Evolutionary conservation across 2,797 vertebrate species (phyloP).

Genomic region (Cephalopachus bancanus): DNA sequence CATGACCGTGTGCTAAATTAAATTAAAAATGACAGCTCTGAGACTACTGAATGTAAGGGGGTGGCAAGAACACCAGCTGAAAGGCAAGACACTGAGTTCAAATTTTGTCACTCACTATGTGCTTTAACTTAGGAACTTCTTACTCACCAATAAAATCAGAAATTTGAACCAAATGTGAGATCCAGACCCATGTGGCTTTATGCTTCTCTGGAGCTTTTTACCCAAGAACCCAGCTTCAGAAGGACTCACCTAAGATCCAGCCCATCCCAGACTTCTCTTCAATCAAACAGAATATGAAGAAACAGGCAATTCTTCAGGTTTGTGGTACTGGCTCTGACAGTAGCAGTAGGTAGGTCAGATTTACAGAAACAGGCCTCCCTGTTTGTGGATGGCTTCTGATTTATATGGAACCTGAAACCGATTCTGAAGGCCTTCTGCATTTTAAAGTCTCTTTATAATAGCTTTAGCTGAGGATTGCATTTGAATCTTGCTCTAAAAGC

Average conservation of each 20-base stretch:
- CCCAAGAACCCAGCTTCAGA: not conserved
- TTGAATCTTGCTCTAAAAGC: not conserved
- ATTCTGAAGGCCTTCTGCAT: not conserved
- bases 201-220: not conserved
- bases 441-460: not conserved
- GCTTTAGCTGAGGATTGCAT: not conserved
- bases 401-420: not conserved
- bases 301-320: too few relatives aligned
- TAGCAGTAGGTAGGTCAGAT: rapidly evolving
- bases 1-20: not conserved
- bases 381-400: not conserved
- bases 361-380: not conserved
- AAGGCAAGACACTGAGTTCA: rapidly evolving
- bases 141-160: not conserved
- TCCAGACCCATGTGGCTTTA: not conserved
- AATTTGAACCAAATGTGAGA: not conserved
- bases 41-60: too few relatives aligned
- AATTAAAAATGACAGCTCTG: not conserved
- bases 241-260: rapidly evolving
- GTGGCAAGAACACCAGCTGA: not conserved
- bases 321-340: rapidly evolving
- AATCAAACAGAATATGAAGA: not conserved
- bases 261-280: not conserved
- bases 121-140: not conserved
- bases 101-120: rapidly evolving